phyloP scores from a whole-genome alignment of 2,113 vertebrate species.

The Pagrus major region DNA sequence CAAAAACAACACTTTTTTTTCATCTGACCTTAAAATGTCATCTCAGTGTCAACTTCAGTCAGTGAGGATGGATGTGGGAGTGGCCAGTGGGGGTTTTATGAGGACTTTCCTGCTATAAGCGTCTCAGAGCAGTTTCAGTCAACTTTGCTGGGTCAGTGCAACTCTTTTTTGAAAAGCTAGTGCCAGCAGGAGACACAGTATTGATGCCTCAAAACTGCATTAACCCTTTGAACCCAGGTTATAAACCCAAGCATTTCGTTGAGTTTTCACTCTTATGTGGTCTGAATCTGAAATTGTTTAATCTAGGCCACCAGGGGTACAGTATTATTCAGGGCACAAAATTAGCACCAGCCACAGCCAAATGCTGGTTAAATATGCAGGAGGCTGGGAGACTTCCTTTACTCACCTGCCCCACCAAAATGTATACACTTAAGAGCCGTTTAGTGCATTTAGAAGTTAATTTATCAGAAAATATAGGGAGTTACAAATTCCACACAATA shows the following conservation, averaged over 20 bases:
- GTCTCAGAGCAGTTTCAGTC: not conserved
- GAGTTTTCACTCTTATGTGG: not conserved
- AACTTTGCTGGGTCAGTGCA: slow-evolving; percentile 34
- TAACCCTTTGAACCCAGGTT: not conserved
- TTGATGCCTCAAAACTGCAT: slow-evolving; percentile 4
- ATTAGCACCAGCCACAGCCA: too few species aligned
- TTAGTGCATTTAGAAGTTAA: too few species aligned
- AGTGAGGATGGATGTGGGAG: not conserved
- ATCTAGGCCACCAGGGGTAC: too few species aligned
- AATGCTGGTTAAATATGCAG: too few species aligned
- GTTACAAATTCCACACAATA: too few species aligned
- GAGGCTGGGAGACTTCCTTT: too few species aligned
- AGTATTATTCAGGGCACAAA: too few species aligned
- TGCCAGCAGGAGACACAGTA: not conserved
- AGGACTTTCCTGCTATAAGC: slow-evolving; percentile 11
- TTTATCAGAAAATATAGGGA: too few species aligned
- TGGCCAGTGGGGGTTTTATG: not conserved
- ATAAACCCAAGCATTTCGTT: not conserved
- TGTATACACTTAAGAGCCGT: too few species aligned
- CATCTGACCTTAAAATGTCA: slow-evolving; percentile 58
- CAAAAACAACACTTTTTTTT: slow-evolving; percentile 54
- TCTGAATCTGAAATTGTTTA: not conserved
- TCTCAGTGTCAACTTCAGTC: slow-evolving; percentile 34
- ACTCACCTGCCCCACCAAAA: too few species aligned
- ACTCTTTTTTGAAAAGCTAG: slow-evolving; percentile 13